Evolutionary conservation across 2,113 vertebrate genomes (phyloP).

Genomic region (Eleginops maclovinus): DNA sequence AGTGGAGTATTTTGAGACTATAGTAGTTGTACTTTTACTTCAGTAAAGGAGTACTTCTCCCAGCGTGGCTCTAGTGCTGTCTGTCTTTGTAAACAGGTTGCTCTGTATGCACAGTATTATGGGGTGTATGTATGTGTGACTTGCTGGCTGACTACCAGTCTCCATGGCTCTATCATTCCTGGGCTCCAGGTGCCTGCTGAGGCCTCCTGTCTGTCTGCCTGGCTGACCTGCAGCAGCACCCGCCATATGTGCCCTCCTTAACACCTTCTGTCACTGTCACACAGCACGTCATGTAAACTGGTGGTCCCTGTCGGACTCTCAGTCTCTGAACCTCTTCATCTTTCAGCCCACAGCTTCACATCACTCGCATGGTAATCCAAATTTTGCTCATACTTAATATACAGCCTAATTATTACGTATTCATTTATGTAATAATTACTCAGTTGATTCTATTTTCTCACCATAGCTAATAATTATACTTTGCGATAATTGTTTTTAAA

Average conservation of each 20-base stretch:
- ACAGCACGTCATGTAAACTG: slow-evolving; percentile 37
- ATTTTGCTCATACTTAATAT: neutral
- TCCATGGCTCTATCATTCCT: slow-evolving; percentile 61
- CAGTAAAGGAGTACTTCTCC: no score
- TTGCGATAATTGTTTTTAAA: neutral
- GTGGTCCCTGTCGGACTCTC: slow-evolving; percentile 48
- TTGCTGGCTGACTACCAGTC: slow-evolving; percentile 43
- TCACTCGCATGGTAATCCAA: neutral
- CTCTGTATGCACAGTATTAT: slow-evolving; percentile 15
- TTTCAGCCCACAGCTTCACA: slow-evolving; percentile 15
- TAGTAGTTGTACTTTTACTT: no score
- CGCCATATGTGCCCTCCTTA: slow-evolving; percentile 80
- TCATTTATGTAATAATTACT: no score
- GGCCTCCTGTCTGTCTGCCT: slow-evolving; percentile 75
- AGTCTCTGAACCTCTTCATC: slow-evolving; percentile 37
- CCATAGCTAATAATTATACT: neutral
- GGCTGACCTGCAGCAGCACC: slow-evolving; percentile 77
- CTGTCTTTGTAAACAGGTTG: slow-evolving; percentile 41
- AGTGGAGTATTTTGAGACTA: no score
- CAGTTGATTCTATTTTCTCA: no score
- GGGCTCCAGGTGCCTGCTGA: slow-evolving; percentile 74
- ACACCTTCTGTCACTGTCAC: slow-evolving; percentile 82
- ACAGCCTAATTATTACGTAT: no score
- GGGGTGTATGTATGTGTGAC: slow-evolving; percentile 29
- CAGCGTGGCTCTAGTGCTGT: neutral